Evolutionary conservation across 1,140 invertebrate species (phyloP), one percentile per base, ranked within the genome.

Genomic region (Microplitis demolitor): DNA sequence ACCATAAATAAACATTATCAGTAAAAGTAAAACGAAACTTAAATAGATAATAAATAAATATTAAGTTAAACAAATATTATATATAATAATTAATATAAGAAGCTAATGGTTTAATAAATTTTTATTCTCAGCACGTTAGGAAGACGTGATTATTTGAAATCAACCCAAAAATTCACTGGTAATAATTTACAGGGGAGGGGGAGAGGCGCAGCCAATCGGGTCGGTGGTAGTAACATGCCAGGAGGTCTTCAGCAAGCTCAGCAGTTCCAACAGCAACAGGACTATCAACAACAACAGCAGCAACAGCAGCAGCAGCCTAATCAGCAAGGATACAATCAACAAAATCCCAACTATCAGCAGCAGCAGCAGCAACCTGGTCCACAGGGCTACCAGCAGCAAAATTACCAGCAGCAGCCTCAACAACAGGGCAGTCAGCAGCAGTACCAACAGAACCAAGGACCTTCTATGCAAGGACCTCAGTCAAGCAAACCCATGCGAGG

Each of bases 141-240:
- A 45, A 24, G 39, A 50, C n/a, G 53, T 11, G 4, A 68, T 2
- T 54, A 3, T 34, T 11, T 34, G 14, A 14, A 35, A 13, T n/a
- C n/a, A 50, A 45, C 13, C 39, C n/a, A 11, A 66, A 56, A 50
- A 33, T 50, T 4, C 5, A 35, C 50, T 62, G 3, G 16, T 11
- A 50, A 69, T 35, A 39, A 51, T 61, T 85, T 87, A 72, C 82
- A 89, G 88, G 88, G 87, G 89, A 90, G 87, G 88, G 88, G 88
- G 88, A 89, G 86, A 88, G 83, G 85, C 83, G 83, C 76, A 82
- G 83, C 74, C 83, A 87, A 84, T 84, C 85, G 85, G 83, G 84
- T 81, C 89, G 89, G 83, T 90, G 90, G 89, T 90, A 91, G 89
- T 91, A 89, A 89, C 84, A 82, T 87, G 75, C 82, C 81, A 3